Evolutionary conservation across 2,113 vertebrate species (phyloP), one percentile per base, ranked within the genome.

Genomic region (Mesocricetus auratus): DNA sequence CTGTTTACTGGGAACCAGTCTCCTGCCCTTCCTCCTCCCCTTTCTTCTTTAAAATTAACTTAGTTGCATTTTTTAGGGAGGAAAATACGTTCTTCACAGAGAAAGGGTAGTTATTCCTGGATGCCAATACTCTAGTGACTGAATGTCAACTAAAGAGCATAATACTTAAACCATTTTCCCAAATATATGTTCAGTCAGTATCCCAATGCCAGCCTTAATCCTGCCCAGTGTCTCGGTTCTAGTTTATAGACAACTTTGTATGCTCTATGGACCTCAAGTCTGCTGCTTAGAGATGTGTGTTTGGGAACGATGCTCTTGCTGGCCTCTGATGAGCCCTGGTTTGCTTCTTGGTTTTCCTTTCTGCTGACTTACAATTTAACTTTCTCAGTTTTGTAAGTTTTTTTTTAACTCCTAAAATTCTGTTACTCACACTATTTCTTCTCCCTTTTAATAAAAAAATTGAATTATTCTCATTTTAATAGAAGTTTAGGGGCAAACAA

Each of bases 381-480:
- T 64, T 36, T 68, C 42, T 86, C 17, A 24, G 62, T 8, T 68
- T 58, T 36, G 21, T 47, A 68, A 36, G 29, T 31, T 33, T 50
- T 19, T 22, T 82, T 60, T 60, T 39, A 95, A 42, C 24, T 74
- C 81, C 62, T 77, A 89, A 90, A 69, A 69, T 91, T 79, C 69
- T 96, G 26, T 74, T 86, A 31, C 45, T 83, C 2, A 93, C 42
- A 66, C 66, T 50, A 86, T 86, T 50, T 86, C 62, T 86, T 86
- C 31, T 5, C 21, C 1, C 31, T 50, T 85, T 68, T 68, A 45
- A 68, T 68, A 24, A 69, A 86, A 66, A 71, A 88, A 56, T 31
- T 33, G 0, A 22, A 83, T 86, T 79, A 92, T 90, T 94, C 91
- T 58, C 56, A 42, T 93, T 90, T 96, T 79, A 89, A 68, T 53